A percentile compares a stretch with the other conserved stretches of the same genome.
Conservation (phyloP, 2,888 invertebrate genomes). For the Conus canariensis region DNA sequence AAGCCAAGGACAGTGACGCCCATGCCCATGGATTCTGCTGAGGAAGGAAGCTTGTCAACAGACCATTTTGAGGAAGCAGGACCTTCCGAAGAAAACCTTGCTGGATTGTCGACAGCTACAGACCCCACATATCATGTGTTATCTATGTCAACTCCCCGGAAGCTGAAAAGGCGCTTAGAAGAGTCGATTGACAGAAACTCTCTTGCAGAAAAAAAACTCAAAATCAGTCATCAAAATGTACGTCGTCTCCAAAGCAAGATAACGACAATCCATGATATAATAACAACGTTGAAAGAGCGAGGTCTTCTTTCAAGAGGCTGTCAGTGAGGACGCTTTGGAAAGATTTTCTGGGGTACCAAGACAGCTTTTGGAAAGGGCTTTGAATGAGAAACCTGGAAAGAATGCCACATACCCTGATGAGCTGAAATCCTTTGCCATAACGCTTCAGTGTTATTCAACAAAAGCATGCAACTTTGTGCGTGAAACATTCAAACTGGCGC, state of each 20-base stretch:
- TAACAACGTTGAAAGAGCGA: neutral
- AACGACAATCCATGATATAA: neutral
- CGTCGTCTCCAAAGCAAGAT: neutral
- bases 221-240: constrained; percentile 20
- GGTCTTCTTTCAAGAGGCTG: neutral
- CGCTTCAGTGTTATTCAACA: constrained; percentile 31
- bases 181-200: neutral
- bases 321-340: neutral
- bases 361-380: neutral
- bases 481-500: constrained; percentile 16
- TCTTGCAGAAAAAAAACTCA: constrained; percentile 11
- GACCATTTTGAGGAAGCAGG: neutral
- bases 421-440: constrained; percentile 25
- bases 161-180: constrained; percentile 23
- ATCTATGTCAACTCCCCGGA: neutral
- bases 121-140: neutral
- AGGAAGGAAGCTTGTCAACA: neutral
- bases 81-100: neutral
- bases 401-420: constrained; percentile 9
- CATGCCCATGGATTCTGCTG: neutral
- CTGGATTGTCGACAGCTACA: neutral
- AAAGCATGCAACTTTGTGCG: constrained; percentile 7
- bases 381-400: constrained; percentile 16
- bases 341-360: constrained; percentile 27
- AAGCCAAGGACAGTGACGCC: no score